Evolutionary conservation across 2,888 invertebrate species (phyloP).

Genomic region (Andrena bicolor): DNA sequence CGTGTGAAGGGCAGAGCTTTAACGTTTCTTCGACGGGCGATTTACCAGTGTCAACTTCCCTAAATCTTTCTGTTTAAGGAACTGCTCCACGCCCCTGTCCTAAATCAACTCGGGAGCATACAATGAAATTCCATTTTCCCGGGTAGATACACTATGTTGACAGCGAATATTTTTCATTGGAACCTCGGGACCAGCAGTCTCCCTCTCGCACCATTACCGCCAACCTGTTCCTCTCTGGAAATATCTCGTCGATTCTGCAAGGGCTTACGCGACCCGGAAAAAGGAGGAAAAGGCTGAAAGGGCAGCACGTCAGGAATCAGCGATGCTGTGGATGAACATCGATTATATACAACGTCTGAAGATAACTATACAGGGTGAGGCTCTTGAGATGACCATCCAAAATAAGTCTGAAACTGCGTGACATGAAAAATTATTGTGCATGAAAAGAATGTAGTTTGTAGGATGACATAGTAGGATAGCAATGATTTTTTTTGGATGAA

Average conservation of each 20-base stretch:
- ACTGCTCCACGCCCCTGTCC: background rate
- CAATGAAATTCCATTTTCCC: slow-evolving; percentile 50
- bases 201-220: background rate
- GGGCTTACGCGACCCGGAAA: slow-evolving; percentile 19
- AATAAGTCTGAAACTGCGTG: too few species aligned
- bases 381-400: too few species aligned
- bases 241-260: slow-evolving; percentile 36
- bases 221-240: slow-evolving; percentile 24
- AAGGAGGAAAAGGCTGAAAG: background rate
- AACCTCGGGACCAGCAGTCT: background rate
- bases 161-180: slow-evolving; percentile 34
- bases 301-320: slow-evolving; percentile 30
- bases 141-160: slow-evolving; percentile 6
- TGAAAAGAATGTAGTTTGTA: too few species aligned
- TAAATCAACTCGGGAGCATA: slow-evolving; percentile 17
- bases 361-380: background rate
- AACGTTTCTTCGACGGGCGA: background rate
- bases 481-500: too few species aligned
- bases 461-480: too few species aligned
- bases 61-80: slow-evolving; percentile 13
- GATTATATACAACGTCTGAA: slow-evolving; percentile 12
- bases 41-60: slow-evolving; percentile 26
- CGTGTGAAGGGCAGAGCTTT: too few species aligned
- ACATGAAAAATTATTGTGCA: too few species aligned
- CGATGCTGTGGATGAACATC: slow-evolving; percentile 26